A percentile compares a stretch with the other conserved stretches of the same genome.
phyloP scores from a whole-genome alignment of 1,140 invertebrate genomes.

The Oreohelix idahoensis region DNA sequence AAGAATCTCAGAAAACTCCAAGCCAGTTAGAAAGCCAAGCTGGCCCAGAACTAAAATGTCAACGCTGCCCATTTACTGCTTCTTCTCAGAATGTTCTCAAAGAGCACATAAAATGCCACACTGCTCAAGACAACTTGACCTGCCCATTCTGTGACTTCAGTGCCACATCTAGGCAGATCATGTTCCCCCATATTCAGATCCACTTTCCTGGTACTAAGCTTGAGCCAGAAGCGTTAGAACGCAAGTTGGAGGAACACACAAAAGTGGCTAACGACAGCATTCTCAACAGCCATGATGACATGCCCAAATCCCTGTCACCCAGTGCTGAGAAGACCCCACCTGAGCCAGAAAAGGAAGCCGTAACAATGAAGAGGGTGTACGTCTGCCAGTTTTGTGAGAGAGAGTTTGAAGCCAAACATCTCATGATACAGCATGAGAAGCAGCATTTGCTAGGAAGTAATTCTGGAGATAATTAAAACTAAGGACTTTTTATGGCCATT shows the following conservation, averaged over 20 bases:
- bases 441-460: slow-evolving; percentile 56
- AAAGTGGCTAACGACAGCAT: slow-evolving; percentile 42
- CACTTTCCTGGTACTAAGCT: slow-evolving; percentile 62
- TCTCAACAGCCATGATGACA: slow-evolving; percentile 19
- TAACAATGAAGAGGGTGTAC: slow-evolving; percentile 55
- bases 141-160: slow-evolving; percentile 67
- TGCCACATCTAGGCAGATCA: slow-evolving; percentile 48
- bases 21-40: slow-evolving; percentile 44
- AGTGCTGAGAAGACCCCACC: slow-evolving; percentile 4
- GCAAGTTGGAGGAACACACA: slow-evolving; percentile 35
- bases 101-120: slow-evolving; percentile 57
- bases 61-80: slow-evolving; percentile 64
- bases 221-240: slow-evolving; percentile 48
- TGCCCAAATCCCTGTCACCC: neutral
- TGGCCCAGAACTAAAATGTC: slow-evolving; percentile 56
- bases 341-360: slow-evolving; percentile 10
- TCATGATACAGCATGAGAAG: slow-evolving; percentile 65
- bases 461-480: neutral
- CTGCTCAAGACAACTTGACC: slow-evolving; percentile 44
- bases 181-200: slow-evolving; percentile 60
- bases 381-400: slow-evolving; percentile 69
- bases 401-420: slow-evolving; percentile 63
- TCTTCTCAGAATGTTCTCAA: slow-evolving; percentile 50
- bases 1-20: slow-evolving; percentile 20
- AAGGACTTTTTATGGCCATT: too few relatives aligned